These are phyloP conservation scores for Rhinichthys klamathensis DNA, from an alignment of 2,113 vertebrate species.

Conservation along the genomic window DNA sequence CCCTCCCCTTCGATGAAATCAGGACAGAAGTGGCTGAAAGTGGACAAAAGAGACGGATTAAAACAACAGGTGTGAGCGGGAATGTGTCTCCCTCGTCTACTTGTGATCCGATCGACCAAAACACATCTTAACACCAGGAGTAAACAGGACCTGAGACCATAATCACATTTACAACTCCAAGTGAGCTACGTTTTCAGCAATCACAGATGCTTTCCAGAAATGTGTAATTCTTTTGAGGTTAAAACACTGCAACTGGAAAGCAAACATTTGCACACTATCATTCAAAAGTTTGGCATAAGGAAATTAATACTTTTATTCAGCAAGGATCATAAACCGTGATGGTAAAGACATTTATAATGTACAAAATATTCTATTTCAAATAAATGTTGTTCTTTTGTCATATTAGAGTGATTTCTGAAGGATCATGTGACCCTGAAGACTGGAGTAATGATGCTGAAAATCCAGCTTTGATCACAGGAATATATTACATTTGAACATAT, in stretches of 20 bases:
- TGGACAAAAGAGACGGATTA: too few species aligned
- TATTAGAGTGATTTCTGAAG: neutral
- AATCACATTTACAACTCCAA: neutral
- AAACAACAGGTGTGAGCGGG: too few species aligned
- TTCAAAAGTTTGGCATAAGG: too few species aligned
- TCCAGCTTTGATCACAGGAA: neutral
- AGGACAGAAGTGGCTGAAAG: too few species aligned
- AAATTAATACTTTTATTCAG: neutral
- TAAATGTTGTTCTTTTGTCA: neutral
- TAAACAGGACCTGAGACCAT: too few species aligned
- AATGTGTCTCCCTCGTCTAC: too few species aligned
- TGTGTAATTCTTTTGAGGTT: neutral
- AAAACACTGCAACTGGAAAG: neutral
- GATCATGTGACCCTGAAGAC: neutral
- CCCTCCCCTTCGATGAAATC: too few species aligned
- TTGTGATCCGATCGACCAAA: too few species aligned
- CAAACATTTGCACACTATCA: too few species aligned
- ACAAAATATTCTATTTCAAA: neutral
- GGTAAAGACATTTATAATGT: neutral
- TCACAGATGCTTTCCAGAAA: neutral
- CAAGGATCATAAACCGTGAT: neutral
- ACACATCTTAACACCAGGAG: too few species aligned
- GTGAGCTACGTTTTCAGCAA: neutral
- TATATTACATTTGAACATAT: neutral
- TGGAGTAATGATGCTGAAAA: neutral